Evolutionary conservation across 2,797 vertebrate species (phyloP).

Genomic region (Fratercula arctica): DNA sequence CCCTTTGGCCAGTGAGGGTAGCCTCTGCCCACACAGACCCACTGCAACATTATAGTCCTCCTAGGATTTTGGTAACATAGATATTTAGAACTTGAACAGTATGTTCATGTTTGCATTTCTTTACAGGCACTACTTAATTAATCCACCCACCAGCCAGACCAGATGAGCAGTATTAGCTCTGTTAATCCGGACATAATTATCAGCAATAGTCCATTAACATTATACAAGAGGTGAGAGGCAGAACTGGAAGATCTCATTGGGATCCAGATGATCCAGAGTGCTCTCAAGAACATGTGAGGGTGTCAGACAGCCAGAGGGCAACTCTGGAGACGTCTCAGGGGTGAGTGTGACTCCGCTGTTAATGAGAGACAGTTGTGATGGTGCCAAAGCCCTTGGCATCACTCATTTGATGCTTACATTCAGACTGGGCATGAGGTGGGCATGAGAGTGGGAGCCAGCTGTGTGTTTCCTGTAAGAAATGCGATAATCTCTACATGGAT

Average conservation of each 20-base stretch:
- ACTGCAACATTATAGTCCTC: background rate
- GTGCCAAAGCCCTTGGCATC: background rate
- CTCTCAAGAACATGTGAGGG: background rate
- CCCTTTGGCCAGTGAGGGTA: background rate
- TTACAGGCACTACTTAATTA: background rate
- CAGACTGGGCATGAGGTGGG: background rate
- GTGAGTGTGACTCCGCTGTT: background rate
- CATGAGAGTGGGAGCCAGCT: background rate
- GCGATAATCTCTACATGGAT: background rate
- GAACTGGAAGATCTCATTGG: background rate
- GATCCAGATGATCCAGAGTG: background rate
- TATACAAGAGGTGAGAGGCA: background rate
- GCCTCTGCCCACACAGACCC: background rate
- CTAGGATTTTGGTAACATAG: background rate
- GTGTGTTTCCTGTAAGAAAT: background rate
- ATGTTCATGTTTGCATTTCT: background rate
- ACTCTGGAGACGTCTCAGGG: background rate
- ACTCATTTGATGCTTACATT: background rate
- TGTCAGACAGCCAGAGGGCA: background rate
- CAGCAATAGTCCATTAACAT: background rate
- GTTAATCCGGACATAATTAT: background rate
- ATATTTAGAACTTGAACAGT: background rate
- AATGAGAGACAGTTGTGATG: accelerated
- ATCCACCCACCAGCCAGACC: background rate
- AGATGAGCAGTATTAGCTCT: background rate